Evolutionary conservation across 2,113 vertebrate genomes (phyloP), one percentile per base, ranked within the genome.

Genomic region (Sinocyclocheilus grahami): DNA sequence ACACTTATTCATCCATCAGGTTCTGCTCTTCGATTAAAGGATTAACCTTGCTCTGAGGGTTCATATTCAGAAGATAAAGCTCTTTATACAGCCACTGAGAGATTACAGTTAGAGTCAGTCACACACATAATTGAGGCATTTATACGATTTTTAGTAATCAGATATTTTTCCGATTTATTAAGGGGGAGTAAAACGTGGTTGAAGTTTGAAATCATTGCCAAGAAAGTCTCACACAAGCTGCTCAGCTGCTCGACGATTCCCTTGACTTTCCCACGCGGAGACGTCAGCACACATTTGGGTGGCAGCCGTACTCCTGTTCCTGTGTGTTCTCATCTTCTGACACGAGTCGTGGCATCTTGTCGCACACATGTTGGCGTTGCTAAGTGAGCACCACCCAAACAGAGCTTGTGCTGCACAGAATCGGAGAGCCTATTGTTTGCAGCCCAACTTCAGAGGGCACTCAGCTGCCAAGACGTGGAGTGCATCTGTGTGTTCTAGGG

Each of bases 241-340:
- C 51, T 71, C 18, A 51, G 55, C 37, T 46, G 84, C 51, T 71
- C 18, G 5, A 4, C 33, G n/a, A 58, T 39, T 71, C 48, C 74
- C 42, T 39, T 4, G 22, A 65, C 84, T 88, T 88, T 85, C 87
- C 84, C 87, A 88, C 82, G 76, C 30, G 8, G 53, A 74, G 24
- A 20, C 87, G 1, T 39, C 55, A 51, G 55, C 20, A 7, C 87
- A 83, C 84, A 85, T 85, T 88, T 85, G 87, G 33, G 79, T 76
- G 80, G 77, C 91, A 89, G 81, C 71, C 24, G 27, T 84, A 55
- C 33, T 63, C 76, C 75, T 90, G 91, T 84, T 86, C 88, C 42
- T 89, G 88, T 89, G 90, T 91, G 93, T 92, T 93, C 92, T 91
- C 33, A 22, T 90, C 90, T 89, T 91, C 82, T 92, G 91, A 90